Evolutionary conservation across 1,140 invertebrate species (phyloP), one percentile per base, ranked within the genome.

Genomic region (Drosophila pandora): DNA sequence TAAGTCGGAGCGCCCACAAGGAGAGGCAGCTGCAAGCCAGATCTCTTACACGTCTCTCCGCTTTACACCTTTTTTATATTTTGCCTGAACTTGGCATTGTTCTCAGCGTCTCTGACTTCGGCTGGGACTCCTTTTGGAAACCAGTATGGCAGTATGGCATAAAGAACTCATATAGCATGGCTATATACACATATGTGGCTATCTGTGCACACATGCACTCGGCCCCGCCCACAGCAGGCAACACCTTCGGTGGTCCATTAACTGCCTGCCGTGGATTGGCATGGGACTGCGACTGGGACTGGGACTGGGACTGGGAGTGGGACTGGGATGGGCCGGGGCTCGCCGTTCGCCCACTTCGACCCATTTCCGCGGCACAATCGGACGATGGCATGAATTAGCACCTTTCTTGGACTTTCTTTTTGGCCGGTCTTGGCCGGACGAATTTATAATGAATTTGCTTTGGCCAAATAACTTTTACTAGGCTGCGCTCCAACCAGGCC

Each of bases 401-500:
- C 82, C 82, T 85, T 85, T 85, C 82, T 63, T 77, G 76, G 82
- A 88, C 82, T 85, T 85, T 85, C 82, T 85, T 85, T 85, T 87
- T 72, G 71, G 30, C 54, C 50, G 80, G 74, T 67, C 75, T 78
- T 88, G 77, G n/a, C n/a, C n/a, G n/a, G n/a, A 82, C 71, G 83
- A 82, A 82, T 79, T 88, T 82, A 76, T 88, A 87, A 88, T 88
- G 83, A 82, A 88, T 87, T 87, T 76, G 59, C 74, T 62, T 59
- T 82, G 63, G 75, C 72, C 70, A 87, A 87, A 87, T 87, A 87
- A 87, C 82, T 87, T 87, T 87, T 87, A 87, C 82, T 87, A 88
- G 61, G 8, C 52, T 61, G 52, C 37, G 13, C 23, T 30, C 22
- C 10, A 7, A 30, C n/a, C 34, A 61, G 25, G 49, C 34, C 3